Conservation (phyloP, 2,113 vertebrate genomes). For the Oreochromis aureus region DNA sequence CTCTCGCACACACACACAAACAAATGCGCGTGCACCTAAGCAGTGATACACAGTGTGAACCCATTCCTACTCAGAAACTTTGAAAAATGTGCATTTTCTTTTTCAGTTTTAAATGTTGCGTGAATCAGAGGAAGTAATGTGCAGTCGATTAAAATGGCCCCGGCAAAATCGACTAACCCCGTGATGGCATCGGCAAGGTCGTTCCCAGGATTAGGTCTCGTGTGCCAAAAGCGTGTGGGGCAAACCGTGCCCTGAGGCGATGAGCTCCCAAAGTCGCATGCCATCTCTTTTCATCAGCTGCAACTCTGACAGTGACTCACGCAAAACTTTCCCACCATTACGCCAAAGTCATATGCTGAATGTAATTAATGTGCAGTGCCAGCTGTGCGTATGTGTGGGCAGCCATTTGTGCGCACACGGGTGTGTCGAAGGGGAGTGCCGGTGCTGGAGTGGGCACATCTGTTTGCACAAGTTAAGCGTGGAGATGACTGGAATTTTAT, state of each 20-base stretch:
- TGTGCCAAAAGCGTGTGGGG: background rate
- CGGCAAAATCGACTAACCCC: background rate
- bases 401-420: background rate
- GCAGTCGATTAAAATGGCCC: background rate
- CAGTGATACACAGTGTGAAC: constrained; percentile 6
- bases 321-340: constrained; percentile 37
- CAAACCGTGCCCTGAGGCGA: background rate
- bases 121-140: background rate
- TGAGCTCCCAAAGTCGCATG: constrained; percentile 12
- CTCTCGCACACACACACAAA: background rate
- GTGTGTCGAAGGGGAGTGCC: background rate
- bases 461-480: background rate
- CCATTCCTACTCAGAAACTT: constrained; percentile 18
- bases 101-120: background rate
- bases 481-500: background rate
- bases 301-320: constrained; percentile 38
- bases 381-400: constrained; percentile 4
- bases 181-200: background rate
- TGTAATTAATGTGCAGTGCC: constrained; percentile 8
- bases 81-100: background rate
- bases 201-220: background rate
- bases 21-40: background rate
- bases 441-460: background rate
- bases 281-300: constrained; percentile 1
- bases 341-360: constrained; percentile 50